Evolutionary conservation across 2,888 invertebrate genomes (phyloP), one percentile per base, ranked within the genome.

Genomic region (Beris chalybata): DNA sequence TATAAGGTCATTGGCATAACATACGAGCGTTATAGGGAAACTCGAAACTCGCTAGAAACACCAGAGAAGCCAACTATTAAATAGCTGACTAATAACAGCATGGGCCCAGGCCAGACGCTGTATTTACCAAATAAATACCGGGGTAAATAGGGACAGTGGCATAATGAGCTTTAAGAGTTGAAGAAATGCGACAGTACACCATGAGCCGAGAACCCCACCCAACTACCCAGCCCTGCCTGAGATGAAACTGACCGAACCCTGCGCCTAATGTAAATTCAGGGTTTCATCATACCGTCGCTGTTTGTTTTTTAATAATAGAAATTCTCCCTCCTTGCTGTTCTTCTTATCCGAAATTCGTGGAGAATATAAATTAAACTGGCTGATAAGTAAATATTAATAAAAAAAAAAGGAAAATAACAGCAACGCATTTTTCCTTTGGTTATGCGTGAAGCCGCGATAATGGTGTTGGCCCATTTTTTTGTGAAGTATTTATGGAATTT

Each of bases 51-150:
- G 52, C 7, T 13, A 9, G 55, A 38, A 56, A 56, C 22, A 6
- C 38, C 43, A 11, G 38, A 43, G 11, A 44, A 43, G 56, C 30
- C n/a, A n/a, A 13, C 6, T 32, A 31, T 31, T 59, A 13, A 59
- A 59, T 13, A 5, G 15, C 48, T 52, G 50, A 38, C 47, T 38
- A 64, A 63, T 64, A 64, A 45, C 64, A 69, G 66, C 63, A 58
- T 58, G 45, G 66, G 66, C 43, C 65, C 48, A 38, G 32, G 64
- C 43, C 38, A 38, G 38, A 9, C 38, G 38, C 30, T 44, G 58
- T 69, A 69, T 69, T 69, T 66, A 69, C 68, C 56, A 66, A 66
- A 69, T 69, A 66, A 69, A 69, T 66, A 69, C 56, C 55, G 54
- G 64, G 32, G 64, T 64, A 64, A 69, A 69, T 15, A 32, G 52